Evolutionary conservation across 2,888 invertebrate species (phyloP).

Genomic region (Orthosia gothica): DNA sequence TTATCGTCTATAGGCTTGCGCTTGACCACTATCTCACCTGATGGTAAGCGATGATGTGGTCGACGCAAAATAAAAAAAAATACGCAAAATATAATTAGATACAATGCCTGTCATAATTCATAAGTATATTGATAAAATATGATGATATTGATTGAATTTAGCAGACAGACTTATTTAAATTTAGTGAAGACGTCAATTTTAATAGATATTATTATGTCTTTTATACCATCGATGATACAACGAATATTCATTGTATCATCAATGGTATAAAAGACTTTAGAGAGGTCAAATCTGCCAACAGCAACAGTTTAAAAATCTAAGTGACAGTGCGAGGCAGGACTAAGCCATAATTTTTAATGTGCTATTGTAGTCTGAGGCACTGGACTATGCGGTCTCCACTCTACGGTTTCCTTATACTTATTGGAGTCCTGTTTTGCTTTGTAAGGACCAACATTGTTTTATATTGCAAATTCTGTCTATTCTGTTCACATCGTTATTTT

Average conservation of each 20-base stretch:
- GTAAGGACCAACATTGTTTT: slow-evolving; percentile 21
- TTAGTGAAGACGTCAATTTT: not conserved
- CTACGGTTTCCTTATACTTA: slow-evolving; percentile 44
- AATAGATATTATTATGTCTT: too few species aligned
- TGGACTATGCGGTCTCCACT: slow-evolving; percentile 42
- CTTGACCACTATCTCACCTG: too few species aligned
- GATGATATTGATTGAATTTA: not conserved
- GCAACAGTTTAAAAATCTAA: slow-evolving; percentile 30
- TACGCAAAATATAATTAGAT: slow-evolving; percentile 6
- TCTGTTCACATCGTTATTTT: not conserved
- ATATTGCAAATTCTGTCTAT: slow-evolving; percentile 11
- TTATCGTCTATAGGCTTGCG: too few species aligned
- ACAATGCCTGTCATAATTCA: not conserved
- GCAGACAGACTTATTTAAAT: not conserved
- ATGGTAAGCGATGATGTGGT: too few species aligned
- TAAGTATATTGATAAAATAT: slow-evolving; percentile 5
- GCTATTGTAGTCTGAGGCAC: slow-evolving; percentile 56
- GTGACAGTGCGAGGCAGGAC: slow-evolving; percentile 32
- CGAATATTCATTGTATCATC: not conserved
- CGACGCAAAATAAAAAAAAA: too few species aligned
- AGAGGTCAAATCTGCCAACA: slow-evolving; percentile 1
- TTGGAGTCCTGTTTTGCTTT: slow-evolving; percentile 23
- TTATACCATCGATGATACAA: too few species aligned
- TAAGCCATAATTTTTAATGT: slow-evolving; percentile 50
- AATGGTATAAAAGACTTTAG: slow-evolving; percentile 4